A percentile compares a stretch with the other conserved stretches of the same genome.
Evolutionary conservation across 2,888 invertebrate genomes (phyloP).

Genomic region (Meghimatium bilineatum): DNA sequence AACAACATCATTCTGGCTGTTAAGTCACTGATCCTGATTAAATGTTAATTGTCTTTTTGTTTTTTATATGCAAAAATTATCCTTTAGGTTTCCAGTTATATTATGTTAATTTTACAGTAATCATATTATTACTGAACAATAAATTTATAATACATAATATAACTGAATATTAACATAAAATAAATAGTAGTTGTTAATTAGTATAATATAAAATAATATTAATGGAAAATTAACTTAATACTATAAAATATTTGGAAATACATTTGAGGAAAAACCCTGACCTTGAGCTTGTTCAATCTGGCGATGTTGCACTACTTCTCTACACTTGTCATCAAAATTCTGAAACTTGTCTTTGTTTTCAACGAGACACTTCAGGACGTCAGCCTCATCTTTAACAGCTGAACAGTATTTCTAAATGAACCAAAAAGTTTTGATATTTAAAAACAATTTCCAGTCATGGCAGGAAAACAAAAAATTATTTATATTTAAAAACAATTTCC

Average conservation of each 20-base stretch:
- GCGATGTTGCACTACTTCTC: slow-evolving; percentile 88
- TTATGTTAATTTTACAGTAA: no score
- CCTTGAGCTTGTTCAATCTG: slow-evolving; percentile 82
- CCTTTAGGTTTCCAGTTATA: no score
- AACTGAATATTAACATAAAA: no score
- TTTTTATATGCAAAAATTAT: no score
- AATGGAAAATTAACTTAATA: no score
- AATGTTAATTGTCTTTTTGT: no score
- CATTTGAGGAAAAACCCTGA: slow-evolving; percentile 45
- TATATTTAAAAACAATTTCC: neutral
- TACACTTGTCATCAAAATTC: slow-evolving; percentile 89
- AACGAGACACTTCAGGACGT: slow-evolving; percentile 78
- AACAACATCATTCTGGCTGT: no score
- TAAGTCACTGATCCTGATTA: no score
- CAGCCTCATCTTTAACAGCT: slow-evolving; percentile 54
- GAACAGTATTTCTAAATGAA: slow-evolving; percentile 59
- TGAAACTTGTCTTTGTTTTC: slow-evolving; percentile 84
- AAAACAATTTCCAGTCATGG: neutral
- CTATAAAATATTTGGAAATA: neutral
- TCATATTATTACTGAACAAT: no score
- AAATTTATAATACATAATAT: no score
- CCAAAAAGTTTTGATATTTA: neutral
- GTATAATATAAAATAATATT: no score
- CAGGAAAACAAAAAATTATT: neutral
- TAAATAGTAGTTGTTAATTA: no score